A percentile compares a stretch with the other conserved stretches of the same genome.
Conservation (phyloP, 2,888 invertebrate genomes). For the Drosophila anceps region DNA sequence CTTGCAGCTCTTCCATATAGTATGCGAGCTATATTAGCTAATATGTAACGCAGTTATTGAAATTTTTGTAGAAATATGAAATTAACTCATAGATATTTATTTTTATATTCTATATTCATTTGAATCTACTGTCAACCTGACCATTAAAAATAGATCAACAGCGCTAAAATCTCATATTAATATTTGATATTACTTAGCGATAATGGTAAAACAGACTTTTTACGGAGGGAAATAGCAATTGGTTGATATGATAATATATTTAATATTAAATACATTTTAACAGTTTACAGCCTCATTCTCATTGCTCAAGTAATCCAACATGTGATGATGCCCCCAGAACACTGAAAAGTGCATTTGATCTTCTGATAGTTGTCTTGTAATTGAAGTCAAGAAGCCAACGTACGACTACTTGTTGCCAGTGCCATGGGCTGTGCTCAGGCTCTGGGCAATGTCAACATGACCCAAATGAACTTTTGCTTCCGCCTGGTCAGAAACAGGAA, state of each 20-base stretch:
- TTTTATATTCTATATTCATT: too few relatives aligned
- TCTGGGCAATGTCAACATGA: constrained; percentile 47
- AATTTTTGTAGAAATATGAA: too few relatives aligned
- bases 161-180: too few relatives aligned
- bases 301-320: neutral
- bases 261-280: neutral
- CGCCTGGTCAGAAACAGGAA: constrained; percentile 66
- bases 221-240: too few relatives aligned
- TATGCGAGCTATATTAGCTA: neutral
- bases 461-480: constrained; percentile 59
- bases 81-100: neutral
- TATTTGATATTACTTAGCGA: too few relatives aligned
- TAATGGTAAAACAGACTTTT: too few relatives aligned
- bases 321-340: neutral
- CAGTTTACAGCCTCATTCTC: neutral
- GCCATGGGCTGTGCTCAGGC: neutral
- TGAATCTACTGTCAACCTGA: too few relatives aligned
- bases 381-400: constrained; percentile 8
- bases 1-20: neutral
- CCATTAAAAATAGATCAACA: too few relatives aligned
- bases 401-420: constrained; percentile 22
- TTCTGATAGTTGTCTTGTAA: constrained; percentile 2
- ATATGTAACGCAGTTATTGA: neutral
- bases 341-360: neutral
- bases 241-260: neutral